A percentile compares a stretch with the other conserved stretches of the same genome.
phyloP scores from a whole-genome alignment of 2,113 vertebrate genomes.

The Actenoides hombroni region DNA sequence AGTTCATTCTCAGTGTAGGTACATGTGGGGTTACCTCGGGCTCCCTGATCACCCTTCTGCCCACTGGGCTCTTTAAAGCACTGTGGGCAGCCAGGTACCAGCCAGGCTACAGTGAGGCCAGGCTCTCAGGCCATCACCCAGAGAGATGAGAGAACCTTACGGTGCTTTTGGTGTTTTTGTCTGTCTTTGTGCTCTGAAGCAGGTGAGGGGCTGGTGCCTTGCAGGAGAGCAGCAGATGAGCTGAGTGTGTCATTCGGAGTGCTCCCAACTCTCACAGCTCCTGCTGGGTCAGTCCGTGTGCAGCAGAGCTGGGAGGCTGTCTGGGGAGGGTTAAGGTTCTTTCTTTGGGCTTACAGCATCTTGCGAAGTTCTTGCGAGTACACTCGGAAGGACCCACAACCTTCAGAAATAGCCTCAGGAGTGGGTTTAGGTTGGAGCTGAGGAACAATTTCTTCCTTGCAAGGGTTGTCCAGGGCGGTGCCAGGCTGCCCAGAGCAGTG shows the following conservation, averaged over 20 bases:
- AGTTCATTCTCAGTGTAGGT: neutral
- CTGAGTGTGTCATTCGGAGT: rapidly evolving
- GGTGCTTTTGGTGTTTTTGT: neutral
- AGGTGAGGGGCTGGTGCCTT: neutral
- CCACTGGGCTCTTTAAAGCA: neutral
- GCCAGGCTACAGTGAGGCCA: neutral
- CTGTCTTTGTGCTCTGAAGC: neutral
- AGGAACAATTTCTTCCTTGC: too few species aligned
- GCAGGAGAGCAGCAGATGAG: neutral
- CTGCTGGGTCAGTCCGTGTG: too few species aligned
- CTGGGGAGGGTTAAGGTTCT: too few species aligned
- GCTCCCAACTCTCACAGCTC: rapidly evolving
- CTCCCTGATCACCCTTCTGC: neutral
- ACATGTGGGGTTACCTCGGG: neutral
- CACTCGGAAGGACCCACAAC: too few species aligned
- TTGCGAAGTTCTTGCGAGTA: neutral
- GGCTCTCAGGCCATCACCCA: neutral
- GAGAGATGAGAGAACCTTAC: rapidly evolving
- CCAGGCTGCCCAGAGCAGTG: too few species aligned
- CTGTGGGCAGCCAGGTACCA: rapidly evolving
- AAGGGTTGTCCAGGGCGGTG: too few species aligned
- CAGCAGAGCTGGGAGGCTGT: neutral
- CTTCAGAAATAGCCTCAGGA: too few species aligned
- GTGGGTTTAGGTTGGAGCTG: too few species aligned
- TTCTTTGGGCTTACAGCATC: neutral